Evolutionary conservation across 2,888 invertebrate genomes (phyloP).

Genomic region (Nematopogon swammerdamellus): DNA sequence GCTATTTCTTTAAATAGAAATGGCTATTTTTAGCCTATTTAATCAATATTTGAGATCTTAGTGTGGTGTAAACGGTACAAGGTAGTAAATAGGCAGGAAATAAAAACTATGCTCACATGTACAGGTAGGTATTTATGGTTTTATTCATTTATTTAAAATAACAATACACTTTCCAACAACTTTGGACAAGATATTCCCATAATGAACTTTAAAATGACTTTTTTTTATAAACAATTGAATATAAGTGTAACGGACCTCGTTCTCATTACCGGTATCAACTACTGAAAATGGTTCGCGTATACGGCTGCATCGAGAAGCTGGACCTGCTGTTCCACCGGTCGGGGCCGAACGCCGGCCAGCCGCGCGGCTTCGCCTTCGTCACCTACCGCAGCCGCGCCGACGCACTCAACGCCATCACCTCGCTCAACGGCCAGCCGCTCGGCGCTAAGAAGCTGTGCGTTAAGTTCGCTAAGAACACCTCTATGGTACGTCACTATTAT

Average conservation of each 20-base stretch:
- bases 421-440: constrained; percentile 70
- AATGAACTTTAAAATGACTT: no score
- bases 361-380: constrained; percentile 91
- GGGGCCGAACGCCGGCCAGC: constrained; percentile 84
- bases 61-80: no score
- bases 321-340: constrained; percentile 92
- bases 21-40: no score
- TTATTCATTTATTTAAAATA: no score
- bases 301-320: constrained; percentile 92
- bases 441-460: constrained; percentile 75
- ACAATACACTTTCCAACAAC: no score
- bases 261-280: constrained; percentile 86
- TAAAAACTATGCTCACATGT: no score
- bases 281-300: constrained; percentile 93
- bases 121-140: no score
- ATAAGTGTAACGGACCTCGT: constrained; percentile 15
- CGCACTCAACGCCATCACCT: constrained; percentile 68
- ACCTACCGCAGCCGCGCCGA: constrained; percentile 70
- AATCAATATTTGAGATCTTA: no score
- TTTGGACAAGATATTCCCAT: no score
- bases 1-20: no score
- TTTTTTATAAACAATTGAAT: no score
- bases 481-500: constrained; percentile 61
- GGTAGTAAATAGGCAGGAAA: no score
- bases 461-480: constrained; percentile 75